Base-by-base conservation (phyloP, 2,888 invertebrate genomes). In the Drosophila cognata region DNA sequence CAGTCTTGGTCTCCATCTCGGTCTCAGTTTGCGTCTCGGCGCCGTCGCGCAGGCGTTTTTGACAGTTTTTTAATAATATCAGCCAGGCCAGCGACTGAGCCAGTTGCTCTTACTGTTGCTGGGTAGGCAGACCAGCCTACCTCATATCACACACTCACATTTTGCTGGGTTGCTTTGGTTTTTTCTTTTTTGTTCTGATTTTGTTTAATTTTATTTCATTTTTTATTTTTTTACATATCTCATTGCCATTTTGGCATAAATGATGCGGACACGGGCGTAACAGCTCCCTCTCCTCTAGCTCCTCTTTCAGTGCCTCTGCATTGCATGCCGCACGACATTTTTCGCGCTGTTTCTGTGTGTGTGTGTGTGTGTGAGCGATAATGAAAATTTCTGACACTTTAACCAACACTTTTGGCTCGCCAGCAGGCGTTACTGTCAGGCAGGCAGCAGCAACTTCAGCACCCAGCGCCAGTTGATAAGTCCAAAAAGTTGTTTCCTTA, bases 331-430 rank as follows among this genome's bases (percentile, higher is more conserved):
- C 87, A 87, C 87, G 87, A 87, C 90, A 87, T 90, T 82, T 87
- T 90, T 85, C 55, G 71, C 82, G 74, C 71, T 51, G 57, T 65
- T 71, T 50, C 11, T 38, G 10, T 36, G 21, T 33, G 16, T 58
- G 29, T 73, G 36, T 53, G 31, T 58, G 28, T 60, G 53, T 68
- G 59, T 77, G 79, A 73, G 90, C 88, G 87, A 90, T 87, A 87
- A 87, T 90, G 87, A 87, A 90, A 85, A 85, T 86, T 87, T 87
- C 88, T 90, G 90, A 87, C 87, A 87, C 87, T 90, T 88, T 87
- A 83, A 84, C 89, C 85, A 89, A 85, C 85, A 85, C 88, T 85
- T 84, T 84, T 88, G 75, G 85, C 68, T 82, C 63, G 85, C 88
- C 85, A 82, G 84, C 83, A 78, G 82, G 77, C 72, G 84, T 74